Evolutionary conservation across 2,797 vertebrate genomes (phyloP), one percentile per base, ranked within the genome.

Genomic region (Microchirus variegatus): DNA sequence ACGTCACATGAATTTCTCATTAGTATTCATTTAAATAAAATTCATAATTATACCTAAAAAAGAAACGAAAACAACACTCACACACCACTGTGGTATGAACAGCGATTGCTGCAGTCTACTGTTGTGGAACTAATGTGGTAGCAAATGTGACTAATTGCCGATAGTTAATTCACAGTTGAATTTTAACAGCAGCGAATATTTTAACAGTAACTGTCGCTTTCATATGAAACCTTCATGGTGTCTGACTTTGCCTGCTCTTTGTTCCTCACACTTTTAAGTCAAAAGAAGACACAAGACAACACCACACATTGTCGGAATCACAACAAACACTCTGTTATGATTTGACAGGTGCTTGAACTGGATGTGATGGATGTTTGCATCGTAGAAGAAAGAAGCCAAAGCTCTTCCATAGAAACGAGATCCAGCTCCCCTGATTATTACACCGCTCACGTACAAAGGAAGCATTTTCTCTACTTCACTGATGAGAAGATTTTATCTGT

Each of bases 391-490:
- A 90, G 94, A 36, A 80, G 68, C 37, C 66, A 77, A 54, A n/a
- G 1, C 42, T 9, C 69, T 2, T 13, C 57, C 37, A 50, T 87
- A 0, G 89, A 89, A 70, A 77, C 78, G 1, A 75, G 42, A 4
- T 55, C 83, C 0, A 5, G 59, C 52, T 40, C 67, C n/a, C 22
- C 15, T 12, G 10, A 77, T 16, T 42, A 54, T 2, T 43, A 16
- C 4, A 9, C 56, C 0, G 63, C 63, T 70, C 79, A 69, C 0
- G 5, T 43, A 1, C 95, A 94, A 74, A 94, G 77, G 83, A 96
- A 96, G 57, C 89, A 94, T 42, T 99, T 99, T 66, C 92, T 94
- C 37, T 96, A 94, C 90, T 99, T 99, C 85, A 90, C 92, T 0
- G 95, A 96, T 0, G 93, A 95, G 47, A 94, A 78, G 44, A 80